Evolutionary conservation across 2,888 invertebrate genomes (phyloP).

Genomic region (Melanotus villosus): DNA sequence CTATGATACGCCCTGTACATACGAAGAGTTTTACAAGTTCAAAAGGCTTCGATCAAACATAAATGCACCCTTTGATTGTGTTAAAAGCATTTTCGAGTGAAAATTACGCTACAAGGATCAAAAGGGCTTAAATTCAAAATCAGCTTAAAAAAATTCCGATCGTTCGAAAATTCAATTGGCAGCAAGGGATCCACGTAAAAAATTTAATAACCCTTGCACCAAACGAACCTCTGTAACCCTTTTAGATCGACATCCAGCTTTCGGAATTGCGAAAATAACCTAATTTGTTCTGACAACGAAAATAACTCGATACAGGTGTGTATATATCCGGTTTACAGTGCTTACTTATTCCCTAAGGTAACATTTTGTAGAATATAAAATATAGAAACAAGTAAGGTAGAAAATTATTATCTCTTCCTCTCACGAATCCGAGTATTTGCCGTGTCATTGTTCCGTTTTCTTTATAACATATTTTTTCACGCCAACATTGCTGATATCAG

Average conservation of each 20-base stretch:
- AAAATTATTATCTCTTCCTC: constrained; percentile 13
- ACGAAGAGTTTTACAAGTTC: too few relatives aligned
- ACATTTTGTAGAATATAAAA: constrained; percentile 3
- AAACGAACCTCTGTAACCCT: background rate
- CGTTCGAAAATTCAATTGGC: background rate
- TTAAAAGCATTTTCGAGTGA: too few relatives aligned
- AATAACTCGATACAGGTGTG: constrained; percentile 21
- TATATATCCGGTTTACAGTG: background rate
- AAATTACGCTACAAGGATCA: too few relatives aligned
- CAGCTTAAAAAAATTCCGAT: background rate
- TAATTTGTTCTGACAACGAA: constrained; percentile 1
- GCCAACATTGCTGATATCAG: background rate
- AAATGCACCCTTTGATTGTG: too few relatives aligned
- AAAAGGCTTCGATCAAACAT: too few relatives aligned
- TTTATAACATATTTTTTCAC: too few relatives aligned
- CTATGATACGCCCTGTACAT: too few relatives aligned
- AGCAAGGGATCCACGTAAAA: background rate
- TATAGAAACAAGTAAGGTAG: background rate
- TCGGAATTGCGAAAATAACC: background rate
- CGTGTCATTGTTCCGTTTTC: background rate
- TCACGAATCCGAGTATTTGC: background rate
- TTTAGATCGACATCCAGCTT: background rate
- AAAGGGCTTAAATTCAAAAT: background rate
- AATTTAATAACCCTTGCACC: constrained; percentile 7
- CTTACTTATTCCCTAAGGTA: constrained; percentile 2